Evolutionary conservation across 2,888 invertebrate genomes (phyloP).

Genomic region (Pyrocoelia pectoralis): DNA sequence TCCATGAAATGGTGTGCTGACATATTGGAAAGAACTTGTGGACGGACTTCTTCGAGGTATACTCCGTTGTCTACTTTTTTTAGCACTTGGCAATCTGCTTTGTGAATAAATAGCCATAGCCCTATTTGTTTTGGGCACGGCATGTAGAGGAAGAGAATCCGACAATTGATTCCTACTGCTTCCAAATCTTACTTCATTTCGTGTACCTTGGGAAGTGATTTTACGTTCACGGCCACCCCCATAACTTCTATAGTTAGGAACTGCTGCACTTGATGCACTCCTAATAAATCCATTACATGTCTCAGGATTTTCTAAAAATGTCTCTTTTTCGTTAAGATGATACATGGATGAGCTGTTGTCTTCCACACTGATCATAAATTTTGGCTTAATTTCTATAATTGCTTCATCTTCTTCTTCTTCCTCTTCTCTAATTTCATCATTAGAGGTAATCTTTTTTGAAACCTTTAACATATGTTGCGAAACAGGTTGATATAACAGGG

Average conservation of each 20-base stretch:
- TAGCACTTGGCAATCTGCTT: conserved; percentile 43
- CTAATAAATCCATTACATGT: conserved; percentile 64
- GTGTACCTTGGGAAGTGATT: conserved; percentile 68
- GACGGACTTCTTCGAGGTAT: conserved; percentile 76
- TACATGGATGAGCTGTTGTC: conserved; percentile 54
- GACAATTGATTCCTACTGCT: conserved; percentile 63
- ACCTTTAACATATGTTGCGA: conserved; percentile 80
- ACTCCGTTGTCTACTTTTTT: conserved; percentile 50
- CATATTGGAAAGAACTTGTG: conserved; percentile 83
- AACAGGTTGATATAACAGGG: conserved; percentile 84
- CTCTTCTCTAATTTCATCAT: conserved; percentile 57
- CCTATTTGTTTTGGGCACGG: conserved; percentile 69
- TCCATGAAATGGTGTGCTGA: conserved; percentile 86
- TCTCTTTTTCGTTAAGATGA: conserved; percentile 54
- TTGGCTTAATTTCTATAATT: conserved; percentile 50
- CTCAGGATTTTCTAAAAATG: conserved; percentile 52
- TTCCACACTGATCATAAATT: conserved; percentile 56
- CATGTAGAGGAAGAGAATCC: conserved; percentile 71
- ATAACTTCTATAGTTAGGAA: conserved; percentile 64
- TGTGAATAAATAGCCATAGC: conserved; percentile 51
- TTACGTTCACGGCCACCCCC: conserved; percentile 64
- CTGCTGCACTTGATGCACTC: conserved; percentile 76
- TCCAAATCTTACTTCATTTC: conserved; percentile 52
- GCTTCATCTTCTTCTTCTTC: conserved; percentile 40
- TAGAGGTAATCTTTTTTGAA: conserved; percentile 55